These are phyloP conservation scores for Corapipo altera DNA, from an alignment of 2,113 vertebrate genomes.

Conservation along the genomic window DNA sequence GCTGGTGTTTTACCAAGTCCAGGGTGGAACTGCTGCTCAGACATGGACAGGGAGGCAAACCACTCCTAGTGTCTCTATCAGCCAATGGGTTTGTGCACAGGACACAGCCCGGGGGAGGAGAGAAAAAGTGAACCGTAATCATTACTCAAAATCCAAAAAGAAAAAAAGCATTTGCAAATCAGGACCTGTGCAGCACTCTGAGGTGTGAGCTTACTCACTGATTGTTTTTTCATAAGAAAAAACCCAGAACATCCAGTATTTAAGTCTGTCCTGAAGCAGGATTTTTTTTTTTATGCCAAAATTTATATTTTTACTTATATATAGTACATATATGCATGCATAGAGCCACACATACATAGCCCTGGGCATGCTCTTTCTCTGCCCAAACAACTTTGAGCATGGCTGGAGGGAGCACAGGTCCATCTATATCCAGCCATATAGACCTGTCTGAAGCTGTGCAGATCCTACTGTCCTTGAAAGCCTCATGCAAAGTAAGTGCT, in stretches of 20 bases:
- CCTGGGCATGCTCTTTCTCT: not conserved
- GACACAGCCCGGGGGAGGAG: not conserved
- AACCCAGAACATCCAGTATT: accelerated
- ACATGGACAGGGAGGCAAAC: not conserved
- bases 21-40: not conserved
- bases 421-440: accelerated
- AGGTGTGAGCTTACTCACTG: not conserved
- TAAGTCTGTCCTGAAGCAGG: not conserved
- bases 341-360: accelerated
- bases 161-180: not conserved
- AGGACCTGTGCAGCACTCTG: not conserved
- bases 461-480: not conserved
- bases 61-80: not conserved
- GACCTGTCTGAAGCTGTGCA: not conserved
- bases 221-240: not conserved
- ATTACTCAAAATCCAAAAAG: not conserved
- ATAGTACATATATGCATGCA: not conserved
- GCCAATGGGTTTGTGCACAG: not conserved
- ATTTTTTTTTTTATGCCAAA: not conserved
- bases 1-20: not conserved
- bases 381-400: not conserved
- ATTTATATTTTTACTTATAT: not conserved
- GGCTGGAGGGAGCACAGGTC: not conserved
- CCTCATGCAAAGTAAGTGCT: not conserved
- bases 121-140: not conserved